Percentiles rank a stretch among this genome's conserved stretches.
phyloP scores from a whole-genome alignment of 2,113 vertebrate species.

The Pteruthius melanotis region DNA sequence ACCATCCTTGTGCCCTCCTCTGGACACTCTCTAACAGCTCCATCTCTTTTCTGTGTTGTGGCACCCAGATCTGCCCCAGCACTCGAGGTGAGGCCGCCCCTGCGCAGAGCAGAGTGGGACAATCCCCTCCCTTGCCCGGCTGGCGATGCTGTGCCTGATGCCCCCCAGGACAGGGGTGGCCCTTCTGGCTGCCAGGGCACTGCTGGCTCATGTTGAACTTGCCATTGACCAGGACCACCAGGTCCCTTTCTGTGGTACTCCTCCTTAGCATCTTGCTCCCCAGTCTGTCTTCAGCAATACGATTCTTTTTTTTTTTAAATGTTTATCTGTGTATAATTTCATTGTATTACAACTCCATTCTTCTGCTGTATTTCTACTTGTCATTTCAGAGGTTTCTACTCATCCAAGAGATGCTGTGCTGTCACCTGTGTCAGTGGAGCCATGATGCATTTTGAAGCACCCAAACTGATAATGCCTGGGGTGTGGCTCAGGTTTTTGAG shows the following conservation, averaged over 20 bases:
- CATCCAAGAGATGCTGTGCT: not conserved
- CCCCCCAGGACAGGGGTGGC: fast-evolving
- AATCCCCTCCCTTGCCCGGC: fast-evolving
- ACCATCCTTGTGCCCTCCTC: not conserved
- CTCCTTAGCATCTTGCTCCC: not conserved
- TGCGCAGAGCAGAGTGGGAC: fast-evolving
- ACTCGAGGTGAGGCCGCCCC: fast-evolving
- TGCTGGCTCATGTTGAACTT: not conserved
- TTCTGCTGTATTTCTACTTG: not conserved
- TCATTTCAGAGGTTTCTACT: not conserved
- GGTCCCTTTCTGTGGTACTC: fast-evolving
- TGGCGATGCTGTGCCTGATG: fast-evolving
- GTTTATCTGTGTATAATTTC: not conserved
- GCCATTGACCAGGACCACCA: fast-evolving
- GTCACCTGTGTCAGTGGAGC: not conserved
- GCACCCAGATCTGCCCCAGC: fast-evolving
- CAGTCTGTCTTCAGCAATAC: not conserved
- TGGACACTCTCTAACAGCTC: not conserved
- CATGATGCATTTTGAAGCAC: fast-evolving
- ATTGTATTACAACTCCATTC: not conserved
- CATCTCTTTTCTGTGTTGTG: not conserved
- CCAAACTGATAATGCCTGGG: not conserved
- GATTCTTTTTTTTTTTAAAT: not conserved
- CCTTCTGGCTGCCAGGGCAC: not conserved
- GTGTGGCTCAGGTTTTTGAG: not conserved